Conservation (phyloP, 2,888 invertebrate species). For the Ichneumon xanthorius region DNA sequence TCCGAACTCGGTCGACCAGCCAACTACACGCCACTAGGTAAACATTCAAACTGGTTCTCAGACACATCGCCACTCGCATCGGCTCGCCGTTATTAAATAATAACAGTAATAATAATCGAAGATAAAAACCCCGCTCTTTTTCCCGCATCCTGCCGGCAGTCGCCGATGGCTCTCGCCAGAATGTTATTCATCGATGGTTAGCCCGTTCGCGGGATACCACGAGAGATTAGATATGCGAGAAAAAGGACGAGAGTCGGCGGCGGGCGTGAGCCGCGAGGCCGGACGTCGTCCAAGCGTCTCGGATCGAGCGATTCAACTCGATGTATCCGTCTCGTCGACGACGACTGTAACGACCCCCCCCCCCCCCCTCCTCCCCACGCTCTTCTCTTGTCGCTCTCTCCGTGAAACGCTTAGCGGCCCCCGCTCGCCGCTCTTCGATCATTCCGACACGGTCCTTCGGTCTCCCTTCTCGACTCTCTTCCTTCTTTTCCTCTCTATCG, state of each 20-base stretch:
- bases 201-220: neutral
- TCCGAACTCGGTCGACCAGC: conserved; percentile 70
- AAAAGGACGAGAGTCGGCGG: conserved; percentile 36
- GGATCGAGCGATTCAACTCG: conserved; percentile 67
- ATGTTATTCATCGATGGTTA: conserved; percentile 12
- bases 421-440: conserved; percentile 65
- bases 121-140: no score
- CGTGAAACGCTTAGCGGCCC: conserved; percentile 55
- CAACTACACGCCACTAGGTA: conserved; percentile 78
- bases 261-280: conserved; percentile 63
- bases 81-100: no score
- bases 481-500: conserved; percentile 56
- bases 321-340: conserved; percentile 70
- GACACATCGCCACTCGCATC: no score
- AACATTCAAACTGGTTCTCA: conserved; percentile 77
- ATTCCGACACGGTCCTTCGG: conserved; percentile 66
- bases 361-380: conserved; percentile 35
- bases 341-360: conserved; percentile 11
- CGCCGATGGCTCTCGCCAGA: neutral
- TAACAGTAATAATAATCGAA: no score
- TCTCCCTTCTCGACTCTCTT: conserved; percentile 43
- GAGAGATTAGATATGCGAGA: conserved; percentile 45
- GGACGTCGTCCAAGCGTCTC: conserved; percentile 66
- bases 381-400: conserved; percentile 21
- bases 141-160: no score